These are phyloP conservation scores for Harpagifer antarcticus DNA, from an alignment of 2,797 vertebrate genomes.

Conservation along the genomic window DNA sequence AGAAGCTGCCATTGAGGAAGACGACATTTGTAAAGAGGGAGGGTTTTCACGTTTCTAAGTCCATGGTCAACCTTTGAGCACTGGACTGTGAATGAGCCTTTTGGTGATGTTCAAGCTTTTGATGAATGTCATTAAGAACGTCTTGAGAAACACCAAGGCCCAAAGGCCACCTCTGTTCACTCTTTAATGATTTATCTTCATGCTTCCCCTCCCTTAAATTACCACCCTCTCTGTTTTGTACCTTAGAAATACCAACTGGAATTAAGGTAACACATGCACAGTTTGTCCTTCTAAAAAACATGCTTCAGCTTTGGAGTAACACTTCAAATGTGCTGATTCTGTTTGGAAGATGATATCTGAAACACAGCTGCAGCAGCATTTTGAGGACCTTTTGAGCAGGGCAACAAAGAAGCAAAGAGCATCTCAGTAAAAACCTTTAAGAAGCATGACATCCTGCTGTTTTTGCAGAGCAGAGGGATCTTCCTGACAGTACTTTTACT, in stretches of 20 bases:
- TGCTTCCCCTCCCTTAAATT: constrained; percentile 18
- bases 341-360: constrained; percentile 56
- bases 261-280: constrained; percentile 20
- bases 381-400: constrained; percentile 33
- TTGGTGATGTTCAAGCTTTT: constrained; percentile 62
- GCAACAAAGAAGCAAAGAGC: constrained; percentile 41
- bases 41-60: constrained; percentile 60
- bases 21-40: constrained; percentile 38
- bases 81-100: constrained; percentile 71
- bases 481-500: constrained; percentile 6
- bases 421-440: constrained; percentile 47
- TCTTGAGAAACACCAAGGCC: constrained; percentile 60
- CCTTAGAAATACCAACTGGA: constrained; percentile 29
- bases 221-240: constrained; percentile 16
- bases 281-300: constrained; percentile 36
- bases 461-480: constrained; percentile 26
- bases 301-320: constrained; percentile 26
- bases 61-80: constrained; percentile 70
- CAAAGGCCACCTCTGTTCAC: constrained; percentile 64
- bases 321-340: constrained; percentile 44
- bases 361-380: constrained; percentile 62
- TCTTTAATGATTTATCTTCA: constrained; percentile 40
- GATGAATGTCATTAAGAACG: constrained; percentile 66
- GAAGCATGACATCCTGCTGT: constrained; percentile 21
- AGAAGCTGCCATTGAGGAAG: constrained; percentile 58